Conservation (phyloP, 2,797 vertebrate species). For the Salmo trutta region DNA sequence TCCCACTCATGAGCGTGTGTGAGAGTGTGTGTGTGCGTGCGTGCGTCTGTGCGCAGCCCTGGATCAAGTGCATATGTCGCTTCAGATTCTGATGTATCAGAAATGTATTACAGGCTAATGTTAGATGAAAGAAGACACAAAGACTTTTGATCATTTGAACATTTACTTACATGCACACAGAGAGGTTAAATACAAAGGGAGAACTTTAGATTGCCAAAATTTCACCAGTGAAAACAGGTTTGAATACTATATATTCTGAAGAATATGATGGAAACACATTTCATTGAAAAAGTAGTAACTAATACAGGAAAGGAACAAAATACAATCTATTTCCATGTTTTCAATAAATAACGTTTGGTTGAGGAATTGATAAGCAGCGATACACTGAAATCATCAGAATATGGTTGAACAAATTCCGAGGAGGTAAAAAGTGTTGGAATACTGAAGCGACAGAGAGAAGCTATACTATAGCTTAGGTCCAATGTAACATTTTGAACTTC, state of each 20-base stretch:
- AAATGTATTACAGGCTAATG: not conserved
- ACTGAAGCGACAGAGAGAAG: slow-evolving; percentile 14
- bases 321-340: slow-evolving; percentile 48
- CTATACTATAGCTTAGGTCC: slow-evolving; percentile 2
- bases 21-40: not conserved
- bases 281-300: slow-evolving; percentile 23
- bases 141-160: slow-evolving; percentile 49
- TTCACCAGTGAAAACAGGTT: slow-evolving; percentile 77
- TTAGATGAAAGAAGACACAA: slow-evolving; percentile 56
- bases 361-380: slow-evolving; percentile 31
- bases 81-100: slow-evolving; percentile 11
- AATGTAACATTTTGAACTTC: slow-evolving; percentile 11
- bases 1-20: not conserved
- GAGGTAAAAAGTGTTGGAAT: slow-evolving; percentile 3
- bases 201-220: slow-evolving; percentile 49
- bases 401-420: slow-evolving; percentile 1
- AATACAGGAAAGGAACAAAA: slow-evolving; percentile 41
- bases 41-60: not conserved
- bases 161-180: slow-evolving; percentile 70
- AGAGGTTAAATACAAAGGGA: slow-evolving; percentile 61
- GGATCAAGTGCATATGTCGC: not conserved
- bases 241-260: slow-evolving; percentile 28
- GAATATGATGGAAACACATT: slow-evolving; percentile 29
- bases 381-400: not conserved
- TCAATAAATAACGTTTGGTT: slow-evolving; percentile 73